Percentiles rank a stretch among this genome's conserved stretches.
Evolutionary conservation across 35 echinoderm and acorn worm species (phyloP).

Genomic region (Holothuria glaberrima): DNA sequence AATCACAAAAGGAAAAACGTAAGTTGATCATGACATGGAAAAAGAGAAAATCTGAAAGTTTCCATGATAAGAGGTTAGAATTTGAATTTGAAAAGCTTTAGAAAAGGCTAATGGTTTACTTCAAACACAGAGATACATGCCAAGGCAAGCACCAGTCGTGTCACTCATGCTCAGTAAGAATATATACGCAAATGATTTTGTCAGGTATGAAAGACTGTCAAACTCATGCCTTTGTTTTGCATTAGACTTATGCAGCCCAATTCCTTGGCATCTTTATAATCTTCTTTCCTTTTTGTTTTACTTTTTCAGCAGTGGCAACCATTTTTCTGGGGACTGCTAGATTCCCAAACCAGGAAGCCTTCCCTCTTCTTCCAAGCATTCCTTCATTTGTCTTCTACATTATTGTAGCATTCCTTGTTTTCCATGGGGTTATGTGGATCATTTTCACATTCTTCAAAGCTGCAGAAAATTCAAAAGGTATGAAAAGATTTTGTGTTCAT

Average conservation of each 20-base stretch:
- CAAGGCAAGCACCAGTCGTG: not conserved
- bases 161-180: not conserved
- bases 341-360: not conserved
- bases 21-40: no score
- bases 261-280: not conserved
- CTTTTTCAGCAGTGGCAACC: constrained; percentile 14
- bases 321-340: constrained; percentile 20
- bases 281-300: not conserved
- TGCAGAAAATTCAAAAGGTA: not conserved
- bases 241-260: not conserved
- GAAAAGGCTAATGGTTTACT: not conserved
- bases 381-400: not conserved
- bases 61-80: not conserved
- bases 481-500: no score
- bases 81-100: not conserved
- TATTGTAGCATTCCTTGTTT: not conserved
- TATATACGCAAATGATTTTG: not conserved
- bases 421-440: constrained; percentile 27
- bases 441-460: not conserved
- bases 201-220: not conserved
- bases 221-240: not conserved
- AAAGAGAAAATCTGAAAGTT: no score
- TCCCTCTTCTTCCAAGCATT: not conserved
- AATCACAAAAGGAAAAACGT: no score
- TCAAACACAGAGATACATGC: not conserved